Conservation (phyloP, 1,140 invertebrate genomes). For the Asbolus verrucosus region DNA sequence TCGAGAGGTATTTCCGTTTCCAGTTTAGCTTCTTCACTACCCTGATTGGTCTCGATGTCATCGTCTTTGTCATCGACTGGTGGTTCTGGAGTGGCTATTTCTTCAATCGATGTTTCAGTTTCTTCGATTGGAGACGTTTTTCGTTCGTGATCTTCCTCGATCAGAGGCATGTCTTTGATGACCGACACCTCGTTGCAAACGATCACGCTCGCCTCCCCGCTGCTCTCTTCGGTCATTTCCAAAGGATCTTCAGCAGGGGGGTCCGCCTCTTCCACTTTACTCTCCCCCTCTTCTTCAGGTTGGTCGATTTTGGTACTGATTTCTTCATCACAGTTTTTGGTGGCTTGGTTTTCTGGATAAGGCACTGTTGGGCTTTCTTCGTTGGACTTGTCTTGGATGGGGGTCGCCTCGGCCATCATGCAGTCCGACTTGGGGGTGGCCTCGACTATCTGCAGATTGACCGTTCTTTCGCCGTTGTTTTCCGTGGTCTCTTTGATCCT, state of each 20-base stretch:
- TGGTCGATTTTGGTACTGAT: constrained; percentile 15
- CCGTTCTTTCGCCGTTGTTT: constrained; percentile 50
- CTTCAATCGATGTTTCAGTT: not conserved
- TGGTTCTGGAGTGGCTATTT: not conserved
- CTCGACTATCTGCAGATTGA: constrained; percentile 59
- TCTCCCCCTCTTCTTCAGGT: not conserved
- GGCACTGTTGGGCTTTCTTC: constrained; percentile 13
- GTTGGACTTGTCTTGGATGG: constrained; percentile 31
- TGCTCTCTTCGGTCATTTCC: constrained; percentile 14
- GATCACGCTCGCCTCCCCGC: constrained; percentile 6
- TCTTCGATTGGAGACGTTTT: not conserved
- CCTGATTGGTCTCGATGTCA: constrained; percentile 9
- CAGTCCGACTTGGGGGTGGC: constrained; percentile 51
- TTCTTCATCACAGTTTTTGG: constrained; percentile 53
- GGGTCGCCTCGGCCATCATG: constrained; percentile 49
- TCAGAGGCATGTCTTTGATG: constrained; percentile 55
- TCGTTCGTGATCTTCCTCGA: constrained; percentile 45
- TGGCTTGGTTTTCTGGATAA: constrained; percentile 31
- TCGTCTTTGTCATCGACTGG: not conserved
- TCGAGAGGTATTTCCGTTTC: not conserved
- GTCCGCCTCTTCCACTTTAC: not conserved
- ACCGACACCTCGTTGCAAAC: constrained; percentile 9
- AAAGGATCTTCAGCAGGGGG: not conserved
- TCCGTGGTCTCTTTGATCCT: constrained; percentile 46
- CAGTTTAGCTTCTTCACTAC: constrained; percentile 17